Evolutionary conservation across 1,140 invertebrate species (phyloP).

Genomic region (Pantala flavescens): DNA sequence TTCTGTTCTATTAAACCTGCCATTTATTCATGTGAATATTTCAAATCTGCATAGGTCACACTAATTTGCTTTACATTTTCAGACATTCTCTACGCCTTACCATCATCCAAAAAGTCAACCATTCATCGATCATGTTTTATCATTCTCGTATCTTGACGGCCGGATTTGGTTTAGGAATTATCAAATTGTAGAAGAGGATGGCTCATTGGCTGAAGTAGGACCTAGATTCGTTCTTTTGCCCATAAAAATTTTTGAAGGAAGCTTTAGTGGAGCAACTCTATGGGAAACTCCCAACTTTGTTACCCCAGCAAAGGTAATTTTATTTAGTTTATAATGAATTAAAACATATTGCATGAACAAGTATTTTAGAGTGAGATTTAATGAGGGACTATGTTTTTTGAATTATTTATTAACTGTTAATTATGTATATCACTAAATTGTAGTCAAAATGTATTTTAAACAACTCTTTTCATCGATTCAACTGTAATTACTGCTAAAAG

Average conservation of each 20-base stretch:
- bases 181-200: constrained; percentile 94
- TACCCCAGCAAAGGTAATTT: constrained; percentile 67
- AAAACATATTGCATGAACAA: too few species aligned
- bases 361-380: not conserved
- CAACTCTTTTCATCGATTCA: not conserved
- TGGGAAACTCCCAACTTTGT: constrained; percentile 92
- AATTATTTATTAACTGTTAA: not conserved
- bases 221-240: constrained; percentile 94
- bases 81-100: constrained; percentile 91
- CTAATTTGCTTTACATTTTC: constrained; percentile 32
- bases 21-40: too few species aligned
- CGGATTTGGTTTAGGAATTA: constrained; percentile 98
- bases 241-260: constrained; percentile 85
- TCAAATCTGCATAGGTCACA: not conserved
- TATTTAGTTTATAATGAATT: too few species aligned
- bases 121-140: constrained; percentile 96
- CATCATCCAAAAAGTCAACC: constrained; percentile 98
- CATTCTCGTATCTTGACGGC: constrained; percentile 85
- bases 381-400: not conserved
- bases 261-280: constrained; percentile 81
- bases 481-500: not conserved
- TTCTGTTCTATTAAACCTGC: too few species aligned
- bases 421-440: not conserved
- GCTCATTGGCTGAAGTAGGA: constrained; percentile 87
- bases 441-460: not conserved